These are phyloP conservation scores for Lasioglossum leucozonium DNA, from an alignment of 2,888 invertebrate species.

Conservation along the genomic window DNA sequence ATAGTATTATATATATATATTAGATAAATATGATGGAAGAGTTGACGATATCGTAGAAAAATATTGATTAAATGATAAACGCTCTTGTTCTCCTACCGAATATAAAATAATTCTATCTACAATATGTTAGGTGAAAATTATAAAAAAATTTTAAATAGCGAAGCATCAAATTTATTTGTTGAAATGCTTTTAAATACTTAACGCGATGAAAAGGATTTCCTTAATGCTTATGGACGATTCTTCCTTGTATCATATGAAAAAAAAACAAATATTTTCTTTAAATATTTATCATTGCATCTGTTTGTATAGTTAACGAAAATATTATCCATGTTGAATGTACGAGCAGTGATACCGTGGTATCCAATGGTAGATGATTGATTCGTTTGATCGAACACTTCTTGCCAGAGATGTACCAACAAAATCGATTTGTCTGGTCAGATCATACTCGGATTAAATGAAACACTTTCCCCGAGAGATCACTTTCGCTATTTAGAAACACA, in stretches of 20 bases:
- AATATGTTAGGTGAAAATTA: background rate
- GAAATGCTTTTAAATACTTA: too few relatives aligned
- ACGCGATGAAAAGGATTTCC: too few relatives aligned
- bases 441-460: background rate
- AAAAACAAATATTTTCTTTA: background rate
- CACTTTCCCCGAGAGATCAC: background rate
- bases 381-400: background rate
- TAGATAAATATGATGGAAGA: background rate
- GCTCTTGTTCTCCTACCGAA: background rate
- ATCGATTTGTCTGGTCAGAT: background rate
- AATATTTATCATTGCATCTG: background rate
- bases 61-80: background rate
- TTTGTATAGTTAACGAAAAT: background rate
- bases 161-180: too few relatives aligned
- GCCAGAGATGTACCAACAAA: background rate
- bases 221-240: too few relatives aligned
- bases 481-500: background rate
- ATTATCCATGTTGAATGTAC: background rate
- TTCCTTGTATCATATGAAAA: background rate
- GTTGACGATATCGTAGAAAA: background rate
- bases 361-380: background rate
- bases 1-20: too few relatives aligned
- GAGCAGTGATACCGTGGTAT: background rate
- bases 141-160: background rate
- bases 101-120: too few relatives aligned